phyloP scores from a whole-genome alignment of 2,113 vertebrate species.

The Zosterops pallidus region DNA sequence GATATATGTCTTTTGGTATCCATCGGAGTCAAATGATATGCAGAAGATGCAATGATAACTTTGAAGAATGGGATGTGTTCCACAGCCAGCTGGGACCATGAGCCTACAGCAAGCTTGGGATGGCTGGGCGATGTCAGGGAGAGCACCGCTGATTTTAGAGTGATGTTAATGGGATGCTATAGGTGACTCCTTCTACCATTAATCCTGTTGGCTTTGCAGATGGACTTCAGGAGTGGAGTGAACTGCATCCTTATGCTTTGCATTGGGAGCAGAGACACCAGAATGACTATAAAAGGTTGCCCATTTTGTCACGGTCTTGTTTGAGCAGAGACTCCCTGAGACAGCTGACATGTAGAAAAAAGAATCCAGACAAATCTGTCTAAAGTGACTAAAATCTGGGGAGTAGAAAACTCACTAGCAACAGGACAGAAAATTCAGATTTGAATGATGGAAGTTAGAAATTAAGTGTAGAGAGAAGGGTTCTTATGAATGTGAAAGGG shows the following conservation, averaged over 20 bases:
- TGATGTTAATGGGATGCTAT: background rate
- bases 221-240: background rate
- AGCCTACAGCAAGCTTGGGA: background rate
- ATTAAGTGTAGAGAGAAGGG: background rate
- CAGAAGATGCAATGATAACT: constrained; percentile 54
- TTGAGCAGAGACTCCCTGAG: background rate
- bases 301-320: background rate
- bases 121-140: background rate
- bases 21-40: constrained; percentile 52
- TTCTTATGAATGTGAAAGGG: background rate
- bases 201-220: background rate
- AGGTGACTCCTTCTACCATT: background rate
- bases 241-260: background rate
- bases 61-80: constrained; percentile 27
- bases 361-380: background rate
- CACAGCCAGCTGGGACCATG: background rate
- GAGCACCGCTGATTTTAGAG: background rate
- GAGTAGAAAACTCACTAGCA: background rate
- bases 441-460: background rate
- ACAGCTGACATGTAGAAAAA: background rate
- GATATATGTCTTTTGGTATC: constrained; percentile 71
- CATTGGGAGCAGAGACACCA: background rate
- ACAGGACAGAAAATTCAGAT: background rate
- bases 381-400: background rate
- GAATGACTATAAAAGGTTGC: background rate